Percentiles rank a stretch among this genome's conserved stretches.
Evolutionary conservation across 2,888 invertebrate species (phyloP).

Genomic region (Itoplectis maculator): DNA sequence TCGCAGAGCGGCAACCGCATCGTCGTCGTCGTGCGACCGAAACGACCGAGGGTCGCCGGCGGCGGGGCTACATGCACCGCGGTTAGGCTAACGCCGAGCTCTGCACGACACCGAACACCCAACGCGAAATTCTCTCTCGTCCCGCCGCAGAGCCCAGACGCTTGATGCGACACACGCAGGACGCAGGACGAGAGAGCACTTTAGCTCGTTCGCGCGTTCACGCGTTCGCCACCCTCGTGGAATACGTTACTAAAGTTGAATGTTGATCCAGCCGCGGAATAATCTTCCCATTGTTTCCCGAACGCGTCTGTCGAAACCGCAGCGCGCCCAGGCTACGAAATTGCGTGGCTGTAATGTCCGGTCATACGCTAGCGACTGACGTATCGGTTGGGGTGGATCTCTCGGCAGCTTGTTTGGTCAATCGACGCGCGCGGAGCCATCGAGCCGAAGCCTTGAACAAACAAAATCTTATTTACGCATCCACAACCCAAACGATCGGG

Average conservation of each 20-base stretch:
- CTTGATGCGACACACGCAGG: neutral
- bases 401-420: too few relatives aligned
- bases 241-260: constrained; percentile 35
- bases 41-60: too few relatives aligned
- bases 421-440: too few relatives aligned
- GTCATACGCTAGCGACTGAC: neutral
- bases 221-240: constrained; percentile 37
- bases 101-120: constrained; percentile 31
- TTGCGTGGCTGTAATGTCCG: neutral
- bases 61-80: constrained; percentile 34
- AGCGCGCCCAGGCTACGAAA: too few relatives aligned
- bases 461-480: too few relatives aligned
- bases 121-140: constrained; percentile 33
- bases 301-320: too few relatives aligned
- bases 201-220: constrained; percentile 29
- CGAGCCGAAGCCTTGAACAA: too few relatives aligned
- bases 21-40: constrained; percentile 68
- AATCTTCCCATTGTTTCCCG: neutral
- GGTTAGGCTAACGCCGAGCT: constrained; percentile 32
- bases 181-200: too few relatives aligned
- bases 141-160: constrained; percentile 22
- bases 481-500: too few relatives aligned
- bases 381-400: too few relatives aligned
- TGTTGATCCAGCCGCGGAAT: constrained; percentile 1
- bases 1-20: constrained; percentile 71